These are phyloP conservation scores for Atta colombica DNA, from an alignment of 1,140 invertebrate genomes.

Conservation along the genomic window DNA sequence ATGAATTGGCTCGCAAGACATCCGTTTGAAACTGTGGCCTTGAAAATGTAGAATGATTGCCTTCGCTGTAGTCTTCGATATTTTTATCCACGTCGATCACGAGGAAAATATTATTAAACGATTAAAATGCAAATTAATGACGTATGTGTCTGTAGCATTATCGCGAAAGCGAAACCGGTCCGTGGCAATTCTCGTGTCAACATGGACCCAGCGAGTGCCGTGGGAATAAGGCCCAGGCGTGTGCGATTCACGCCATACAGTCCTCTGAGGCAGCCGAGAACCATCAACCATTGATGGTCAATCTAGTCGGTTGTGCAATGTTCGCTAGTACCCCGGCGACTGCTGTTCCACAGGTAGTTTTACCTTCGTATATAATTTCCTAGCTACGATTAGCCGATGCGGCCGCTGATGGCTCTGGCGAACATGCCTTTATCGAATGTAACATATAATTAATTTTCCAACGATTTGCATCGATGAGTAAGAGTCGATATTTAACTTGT, in stretches of 20 bases:
- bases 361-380: slow-evolving; percentile 26
- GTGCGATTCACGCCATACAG: slow-evolving; percentile 86
- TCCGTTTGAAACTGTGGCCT: neutral
- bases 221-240: slow-evolving; percentile 90
- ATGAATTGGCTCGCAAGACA: neutral
- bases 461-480: slow-evolving; percentile 18
- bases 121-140: slow-evolving; percentile 44
- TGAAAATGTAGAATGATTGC: slow-evolving; percentile 8
- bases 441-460: slow-evolving; percentile 37
- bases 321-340: slow-evolving; percentile 77
- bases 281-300: slow-evolving; percentile 83
- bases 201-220: slow-evolving; percentile 90
- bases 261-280: slow-evolving; percentile 78
- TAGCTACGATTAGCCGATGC: neutral
- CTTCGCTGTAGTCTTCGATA: slow-evolving; percentile 5
- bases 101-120: neutral
- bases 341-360: slow-evolving; percentile 77
- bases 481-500: slow-evolving; percentile 35
- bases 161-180: slow-evolving; percentile 75
- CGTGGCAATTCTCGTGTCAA: slow-evolving; percentile 89
- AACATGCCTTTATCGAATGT: neutral
- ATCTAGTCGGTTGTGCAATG: slow-evolving; percentile 88
- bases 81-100: neutral
- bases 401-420: neutral
- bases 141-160: slow-evolving; percentile 76